These are phyloP conservation scores for Drosophila sucinea DNA, from an alignment of 1,140 invertebrate species.

Conservation along the genomic window DNA sequence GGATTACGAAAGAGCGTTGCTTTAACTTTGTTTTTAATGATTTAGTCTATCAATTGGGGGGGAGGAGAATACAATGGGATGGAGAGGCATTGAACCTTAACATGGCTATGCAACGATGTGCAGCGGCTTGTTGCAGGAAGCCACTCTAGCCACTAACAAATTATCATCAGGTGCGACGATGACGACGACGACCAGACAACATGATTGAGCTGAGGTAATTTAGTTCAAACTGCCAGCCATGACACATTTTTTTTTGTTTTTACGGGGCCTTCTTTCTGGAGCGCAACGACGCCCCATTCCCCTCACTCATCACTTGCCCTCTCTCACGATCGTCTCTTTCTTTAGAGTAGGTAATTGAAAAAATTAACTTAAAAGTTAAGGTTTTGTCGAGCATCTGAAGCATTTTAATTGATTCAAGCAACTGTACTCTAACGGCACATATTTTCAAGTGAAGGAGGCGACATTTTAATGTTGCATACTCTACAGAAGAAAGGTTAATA, in stretches of 20 bases:
- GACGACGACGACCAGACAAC: constrained; percentile 40
- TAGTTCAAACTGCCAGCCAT: constrained; percentile 71
- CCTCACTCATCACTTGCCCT: background rate
- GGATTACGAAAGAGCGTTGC: constrained; percentile 51
- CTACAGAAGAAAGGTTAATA: no score
- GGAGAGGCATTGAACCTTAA: constrained; percentile 72
- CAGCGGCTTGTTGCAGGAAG: constrained; percentile 78
- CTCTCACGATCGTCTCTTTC: background rate
- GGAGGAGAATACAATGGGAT: constrained; percentile 11
- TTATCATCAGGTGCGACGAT: constrained; percentile 75
- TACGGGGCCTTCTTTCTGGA: constrained; percentile 56
- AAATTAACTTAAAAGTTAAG: constrained; percentile 40
- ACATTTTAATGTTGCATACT: background rate
- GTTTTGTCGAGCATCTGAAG: constrained; percentile 42
- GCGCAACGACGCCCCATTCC: constrained; percentile 44
- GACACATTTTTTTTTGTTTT: constrained; percentile 60
- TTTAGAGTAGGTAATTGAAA: constrained; percentile 59
- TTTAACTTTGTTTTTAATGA: constrained; percentile 12
- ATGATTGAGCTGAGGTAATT: constrained; percentile 71
- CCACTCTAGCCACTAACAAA: constrained; percentile 59
- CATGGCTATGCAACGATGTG: constrained; percentile 74
- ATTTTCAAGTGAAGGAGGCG: constrained; percentile 24
- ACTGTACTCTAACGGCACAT: constrained; percentile 70
- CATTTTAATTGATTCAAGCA: constrained; percentile 68
- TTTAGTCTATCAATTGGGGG: constrained; percentile 65